Base-by-base conservation (phyloP, 2,797 vertebrate genomes). In the Poeciliopsis turneri region DNA sequence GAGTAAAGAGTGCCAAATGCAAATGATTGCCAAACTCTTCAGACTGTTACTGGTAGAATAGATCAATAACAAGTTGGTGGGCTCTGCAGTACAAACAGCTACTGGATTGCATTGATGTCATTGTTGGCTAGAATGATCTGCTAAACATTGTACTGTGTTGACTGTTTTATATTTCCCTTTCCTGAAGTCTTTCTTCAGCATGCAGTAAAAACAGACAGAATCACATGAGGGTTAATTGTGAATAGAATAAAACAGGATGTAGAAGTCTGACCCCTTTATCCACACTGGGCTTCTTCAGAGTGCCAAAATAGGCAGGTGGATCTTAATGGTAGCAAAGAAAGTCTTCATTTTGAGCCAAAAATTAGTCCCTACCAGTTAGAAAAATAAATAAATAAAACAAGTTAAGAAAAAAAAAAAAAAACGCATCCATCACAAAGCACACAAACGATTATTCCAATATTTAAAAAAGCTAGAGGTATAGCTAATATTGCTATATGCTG, bases 181-280 rank as follows among this genome's bases (percentile, higher is more conserved):
- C 90, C 96, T 94, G 94, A 95, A 90, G 93, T 95, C 92, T 89
- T 94, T 93, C 94, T 94, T 80, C 74, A 87, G 75, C 88, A 84
- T 93, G 94, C 93, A 88, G 93, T 92, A 94, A 96, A 97, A 98
- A 97, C 95, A 97, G 96, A 96, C 95, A 96, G 95, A 96, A 88
- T 90, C 90, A 92, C 89, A 82, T 39, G 89, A 93, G 95, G 96
- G 97, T 97, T 98, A 97, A 98, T 97, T 97, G 94, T 94, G 95
- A 90, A 96, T 95, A 92, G 95, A 95, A 96, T 90, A 86, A 93
- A 95, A 95, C 94, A 96, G 96, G 97, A 96, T 95, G 95, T 93
- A 78, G 92, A 93, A 41, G 9, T 89, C 84, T 53, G 91, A 94
- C 93, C 94, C 91, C 80, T 94, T 94, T 95, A 95, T 90, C 90